A percentile compares a stretch with the other conserved stretches of the same genome.
Evolutionary conservation across 1,140 invertebrate species (phyloP).

Genomic region (Aphelinus certus): DNA sequence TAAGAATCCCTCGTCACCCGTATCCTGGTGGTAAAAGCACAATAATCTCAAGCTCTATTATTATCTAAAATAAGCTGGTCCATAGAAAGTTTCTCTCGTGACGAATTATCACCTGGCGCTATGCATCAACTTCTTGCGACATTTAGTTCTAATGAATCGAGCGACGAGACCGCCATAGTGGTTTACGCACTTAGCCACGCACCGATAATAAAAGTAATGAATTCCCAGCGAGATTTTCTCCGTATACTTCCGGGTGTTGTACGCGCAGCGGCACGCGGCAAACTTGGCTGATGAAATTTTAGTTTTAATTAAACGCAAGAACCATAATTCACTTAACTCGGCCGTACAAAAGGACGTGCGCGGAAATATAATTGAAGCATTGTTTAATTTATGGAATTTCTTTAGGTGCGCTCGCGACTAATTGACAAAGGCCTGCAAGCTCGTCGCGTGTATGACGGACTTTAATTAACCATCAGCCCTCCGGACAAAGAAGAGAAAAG

Average conservation of each 20-base stretch:
- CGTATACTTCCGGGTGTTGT: background rate
- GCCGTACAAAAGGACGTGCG: background rate
- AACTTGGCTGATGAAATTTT: constrained; percentile 21
- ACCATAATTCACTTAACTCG: constrained; percentile 1
- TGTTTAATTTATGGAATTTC: constrained; percentile 21
- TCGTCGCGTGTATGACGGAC: background rate
- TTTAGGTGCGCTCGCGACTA: background rate
- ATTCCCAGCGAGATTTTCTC: background rate
- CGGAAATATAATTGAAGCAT: constrained; percentile 14
- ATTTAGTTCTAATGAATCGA: too few relatives aligned
- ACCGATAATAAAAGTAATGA: constrained; percentile 5
- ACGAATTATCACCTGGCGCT: too few relatives aligned
- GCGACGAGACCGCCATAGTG: too few relatives aligned
- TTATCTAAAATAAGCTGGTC: too few relatives aligned
- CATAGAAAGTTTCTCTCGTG: too few relatives aligned
- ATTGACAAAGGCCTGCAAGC: constrained; percentile 3
- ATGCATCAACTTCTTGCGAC: too few relatives aligned
- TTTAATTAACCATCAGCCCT: background rate
- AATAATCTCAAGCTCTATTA: too few relatives aligned
- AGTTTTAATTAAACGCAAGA: constrained; percentile 28
- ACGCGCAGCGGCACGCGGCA: constrained; percentile 3
- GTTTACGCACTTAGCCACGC: too few relatives aligned
- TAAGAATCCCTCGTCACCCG: too few relatives aligned
- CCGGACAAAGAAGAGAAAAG: background rate
- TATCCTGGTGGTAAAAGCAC: too few relatives aligned